These are phyloP conservation scores for Aplocera efformata DNA, from an alignment of 2,888 invertebrate species.

Conservation along the genomic window DNA sequence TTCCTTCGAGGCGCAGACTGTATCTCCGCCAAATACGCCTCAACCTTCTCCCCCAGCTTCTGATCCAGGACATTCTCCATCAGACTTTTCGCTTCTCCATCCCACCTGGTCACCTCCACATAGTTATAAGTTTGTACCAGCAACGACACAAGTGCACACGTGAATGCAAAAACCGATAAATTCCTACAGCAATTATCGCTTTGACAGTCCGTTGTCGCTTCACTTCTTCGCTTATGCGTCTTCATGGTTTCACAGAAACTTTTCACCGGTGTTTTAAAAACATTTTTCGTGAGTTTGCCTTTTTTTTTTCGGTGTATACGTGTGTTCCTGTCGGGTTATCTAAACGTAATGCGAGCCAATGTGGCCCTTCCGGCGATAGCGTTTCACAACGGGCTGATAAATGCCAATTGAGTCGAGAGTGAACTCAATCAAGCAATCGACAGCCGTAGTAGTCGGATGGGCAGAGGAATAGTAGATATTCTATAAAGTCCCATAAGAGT, in stretches of 20 bases:
- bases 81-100: slow-evolving; percentile 39
- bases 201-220: slow-evolving; percentile 32
- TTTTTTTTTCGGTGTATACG: slow-evolving; percentile 19
- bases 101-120: slow-evolving; percentile 37
- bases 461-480: neutral
- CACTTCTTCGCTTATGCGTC: slow-evolving; percentile 35
- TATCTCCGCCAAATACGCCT: slow-evolving; percentile 48
- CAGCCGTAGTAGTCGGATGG: slow-evolving; percentile 34
- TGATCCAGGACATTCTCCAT: slow-evolving; percentile 50
- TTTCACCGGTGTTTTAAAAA: neutral
- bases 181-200: slow-evolving; percentile 49
- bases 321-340: slow-evolving; percentile 45
- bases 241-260: slow-evolving; percentile 16
- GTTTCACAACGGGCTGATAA: slow-evolving; percentile 69
- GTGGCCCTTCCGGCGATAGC: slow-evolving; percentile 66
- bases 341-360: slow-evolving; percentile 61
- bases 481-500: too few relatives aligned
- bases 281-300: slow-evolving; percentile 2
- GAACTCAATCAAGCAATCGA: slow-evolving; percentile 66
- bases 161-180: slow-evolving; percentile 59
- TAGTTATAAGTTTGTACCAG: slow-evolving; percentile 60
- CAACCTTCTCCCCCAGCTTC: slow-evolving; percentile 53
- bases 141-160: slow-evolving; percentile 59
- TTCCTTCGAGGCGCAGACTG: slow-evolving; percentile 46
- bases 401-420: slow-evolving; percentile 60